A percentile compares a stretch with the other conserved stretches of the same genome.
These are phyloP conservation scores for Theristus sp. DNA, from an alignment of 2,888 invertebrate genomes.

Conservation along the genomic window DNA sequence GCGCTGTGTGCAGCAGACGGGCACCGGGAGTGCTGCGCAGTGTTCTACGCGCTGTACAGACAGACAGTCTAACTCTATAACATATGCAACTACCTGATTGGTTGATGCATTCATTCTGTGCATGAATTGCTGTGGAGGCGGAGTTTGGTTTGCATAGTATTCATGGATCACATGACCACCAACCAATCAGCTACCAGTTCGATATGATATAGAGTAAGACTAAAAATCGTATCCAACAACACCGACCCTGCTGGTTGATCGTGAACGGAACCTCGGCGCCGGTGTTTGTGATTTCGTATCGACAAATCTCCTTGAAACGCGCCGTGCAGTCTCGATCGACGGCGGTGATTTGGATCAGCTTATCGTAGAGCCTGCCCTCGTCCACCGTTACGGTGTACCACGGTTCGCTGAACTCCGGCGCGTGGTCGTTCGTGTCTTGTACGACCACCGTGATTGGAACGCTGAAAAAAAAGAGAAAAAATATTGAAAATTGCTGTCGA, in stretches of 20 bases:
- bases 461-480: slow-evolving; percentile 42
- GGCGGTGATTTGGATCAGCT: slow-evolving; percentile 48
- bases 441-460: slow-evolving; percentile 83
- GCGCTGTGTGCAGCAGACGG: no score
- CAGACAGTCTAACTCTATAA: no score
- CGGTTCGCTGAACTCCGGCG: slow-evolving; percentile 71
- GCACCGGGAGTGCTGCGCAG: no score
- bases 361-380: slow-evolving; percentile 46
- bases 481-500: slow-evolving; percentile 7
- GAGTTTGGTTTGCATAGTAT: no score
- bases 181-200: no score
- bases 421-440: slow-evolving; percentile 84
- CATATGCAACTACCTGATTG: no score
- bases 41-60: no score
- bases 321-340: slow-evolving; percentile 86
- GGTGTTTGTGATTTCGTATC: slow-evolving; percentile 68
- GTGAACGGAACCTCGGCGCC: slow-evolving; percentile 22
- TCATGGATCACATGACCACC: no score
- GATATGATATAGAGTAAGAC: neutral
- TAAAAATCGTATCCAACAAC: neutral
- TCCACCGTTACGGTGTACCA: slow-evolving; percentile 74
- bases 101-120: no score
- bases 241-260: slow-evolving; percentile 31
- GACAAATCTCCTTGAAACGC: slow-evolving; percentile 82
- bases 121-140: no score